Base-by-base conservation (phyloP, 2,888 invertebrate genomes). In the Synergus itoensis region DNA sequence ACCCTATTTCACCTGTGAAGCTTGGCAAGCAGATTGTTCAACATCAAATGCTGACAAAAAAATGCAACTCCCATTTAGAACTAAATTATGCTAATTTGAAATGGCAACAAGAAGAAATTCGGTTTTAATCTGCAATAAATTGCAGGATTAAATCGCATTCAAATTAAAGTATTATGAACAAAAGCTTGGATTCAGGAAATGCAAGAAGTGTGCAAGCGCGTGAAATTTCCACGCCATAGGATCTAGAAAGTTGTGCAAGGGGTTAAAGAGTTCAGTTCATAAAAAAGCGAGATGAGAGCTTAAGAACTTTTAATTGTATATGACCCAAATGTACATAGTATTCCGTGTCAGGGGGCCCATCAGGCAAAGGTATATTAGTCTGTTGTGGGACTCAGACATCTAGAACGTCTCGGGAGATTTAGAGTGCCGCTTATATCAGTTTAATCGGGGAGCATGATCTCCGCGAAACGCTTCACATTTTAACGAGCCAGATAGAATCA, bases 321-420 rank as follows among this genome's bases (percentile, higher is more conserved):
- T 69, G 65, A 77, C 77, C 80, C 63, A 65, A 60, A 78, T 77
- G 60, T 62, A 40, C 36, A 48, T 76, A 65, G n/a, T 65, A 16
- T 53, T 53, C 28, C 53, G 73, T 73, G 73, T 73, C 48, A 36
- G 48, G 53, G 73, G n/a, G 16, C 53, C 48, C 73, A 53, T 53
- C 28, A 53, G 73, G 48, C 36, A 73, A 48, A 48, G 43, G 48
- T 69, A 60, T 48, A 69, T 69, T 53, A 73, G 9, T 53, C 36
- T 73, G n/a, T 40, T 36, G 73, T 48, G 11, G 36, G 11, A 48
- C 48, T 48, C 53, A 73, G 48, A 73, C 73, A 73, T 36, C 73
- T 73, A 73, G 48, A 53, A 73, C 48, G 53, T 45, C 36, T 48
- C 36, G 48, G 48, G 36, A 73, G 73, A 73, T 73, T 73, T 73